Evolutionary conservation across 1,140 invertebrate genomes (phyloP), one percentile per base, ranked within the genome.

Genomic region (Euwallacea similis): DNA sequence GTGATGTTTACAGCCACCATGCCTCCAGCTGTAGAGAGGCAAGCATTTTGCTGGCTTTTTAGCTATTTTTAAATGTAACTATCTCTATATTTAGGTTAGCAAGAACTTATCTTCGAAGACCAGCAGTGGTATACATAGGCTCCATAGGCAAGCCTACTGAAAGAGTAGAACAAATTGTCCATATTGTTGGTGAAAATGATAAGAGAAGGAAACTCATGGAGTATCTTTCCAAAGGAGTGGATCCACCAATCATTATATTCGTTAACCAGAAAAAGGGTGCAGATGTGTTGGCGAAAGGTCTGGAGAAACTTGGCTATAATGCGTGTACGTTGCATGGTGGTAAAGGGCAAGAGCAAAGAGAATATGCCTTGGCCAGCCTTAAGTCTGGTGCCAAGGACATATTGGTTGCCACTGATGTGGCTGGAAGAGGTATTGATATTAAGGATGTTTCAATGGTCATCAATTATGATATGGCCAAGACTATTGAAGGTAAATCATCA

Each of bases 1-100:
- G 98, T 99, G 72, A 99, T 99, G 98, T 99, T 99, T 84, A 99
- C 98, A 53, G 98, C 98, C 13, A 99, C 98, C 76, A 99, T 99
- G 98, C 97, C 97, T 7, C 90, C 98, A 2, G 93, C 97, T 7
- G 96, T 99, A 2, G 98, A 99, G 84, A 86, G 71, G 63, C 66
- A 53, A 9, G n/a, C 7, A 33, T 1, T 33, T 33, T 33, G 21
- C n/a, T 21, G 55, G 16, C 11, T 58, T 13, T 56, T 58, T 33
- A 58, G 6, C 8, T 9, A 33, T 13, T 59, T 59, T 15, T 59
- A 15, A 10, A 9, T 21, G 9, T n/a, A n/a, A 58, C 6, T 58
- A 21, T 15, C 21, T 33, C 4, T 42, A 11, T 42, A 33, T 11
- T 61, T 42, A 71, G 98, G 75, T 84, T 99, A 58, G 98, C 98